Base-by-base conservation (phyloP, 2,113 vertebrate genomes). In the Leptocoma aspasia region DNA sequence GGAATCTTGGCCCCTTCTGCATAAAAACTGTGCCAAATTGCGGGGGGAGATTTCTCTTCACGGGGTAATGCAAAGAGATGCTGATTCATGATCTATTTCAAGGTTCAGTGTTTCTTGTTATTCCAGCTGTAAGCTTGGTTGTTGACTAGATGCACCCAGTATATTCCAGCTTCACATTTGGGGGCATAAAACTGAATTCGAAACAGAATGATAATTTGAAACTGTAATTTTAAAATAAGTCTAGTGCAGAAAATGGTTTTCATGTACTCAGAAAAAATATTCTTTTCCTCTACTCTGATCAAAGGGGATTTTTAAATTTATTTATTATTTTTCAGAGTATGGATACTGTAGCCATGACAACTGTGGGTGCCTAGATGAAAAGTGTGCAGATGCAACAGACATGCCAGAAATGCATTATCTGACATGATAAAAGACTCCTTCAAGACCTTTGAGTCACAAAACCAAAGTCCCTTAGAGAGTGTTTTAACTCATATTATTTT, bases 291-390 rank as follows among this genome's bases (percentile, higher is more conserved):
- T 76, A 45, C 28, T 69, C 31, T 42, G 35, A 44, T 77, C 59
- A 27, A 27, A 60, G 22, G 13, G 10, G 8, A 6, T 8, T 49
- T 78, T 53, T 39, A 10, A 10, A 50, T 65, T 68, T 73, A 37
- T 82, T 86, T 65, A 47, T 56, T 91, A n/a, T 61, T 69, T 93
- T 86, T 84, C 47, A 57, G 61, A 31, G 9, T 84, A 31, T 33
- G 61, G 45, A 52, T 89, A 8, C 42, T 76, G 95, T 95, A 91
- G 42, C 78, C 77, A 94, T 94, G 91, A 81, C 91, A 94, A 89
- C 89, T 37, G 15, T 21, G 24, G 7, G 26, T 84, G 60, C 53
- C 41, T 54, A 52, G 39, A 92, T 68, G 44, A 75, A 37, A 90
- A 92, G 56, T 33, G 56, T 84, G 60, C 39, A 45, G 44, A 75